Evolutionary conservation across 2,113 vertebrate species (phyloP).

Genomic region (Lipophrys pholis): DNA sequence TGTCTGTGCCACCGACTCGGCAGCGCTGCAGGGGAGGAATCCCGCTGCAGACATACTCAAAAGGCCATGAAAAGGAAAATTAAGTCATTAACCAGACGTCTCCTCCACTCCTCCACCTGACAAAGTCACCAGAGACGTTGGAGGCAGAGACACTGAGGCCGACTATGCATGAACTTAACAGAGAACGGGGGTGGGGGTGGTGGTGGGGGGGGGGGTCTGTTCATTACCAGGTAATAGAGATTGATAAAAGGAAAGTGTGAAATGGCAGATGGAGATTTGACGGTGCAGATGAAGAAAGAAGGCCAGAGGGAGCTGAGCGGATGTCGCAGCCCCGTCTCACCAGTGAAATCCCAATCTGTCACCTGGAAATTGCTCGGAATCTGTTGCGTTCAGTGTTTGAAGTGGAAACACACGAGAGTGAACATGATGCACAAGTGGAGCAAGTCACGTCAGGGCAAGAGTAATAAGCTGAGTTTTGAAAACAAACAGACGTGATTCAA

Average conservation of each 20-base stretch:
- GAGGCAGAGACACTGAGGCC: slow-evolving; percentile 3
- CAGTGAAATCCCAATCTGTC: slow-evolving; percentile 32
- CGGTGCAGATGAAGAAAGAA: slow-evolving; percentile 58
- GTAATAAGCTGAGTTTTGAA: too few species aligned
- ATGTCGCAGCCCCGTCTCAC: slow-evolving; percentile 35
- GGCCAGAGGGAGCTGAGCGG: slow-evolving; percentile 54
- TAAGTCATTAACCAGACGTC: slow-evolving; percentile 66
- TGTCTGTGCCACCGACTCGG: slow-evolving; percentile 40
- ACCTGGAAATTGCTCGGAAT: background rate
- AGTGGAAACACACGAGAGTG: background rate
- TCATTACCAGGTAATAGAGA: slow-evolving; percentile 76
- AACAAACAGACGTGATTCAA: too few species aligned
- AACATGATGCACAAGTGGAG: too few species aligned
- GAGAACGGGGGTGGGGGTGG: slow-evolving; percentile 19
- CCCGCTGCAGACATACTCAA: slow-evolving; percentile 3
- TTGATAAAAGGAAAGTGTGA: slow-evolving; percentile 71
- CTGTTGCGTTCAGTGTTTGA: slow-evolving; percentile 7
- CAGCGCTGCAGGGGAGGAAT: slow-evolving; percentile 36
- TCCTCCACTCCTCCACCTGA: slow-evolving; percentile 28
- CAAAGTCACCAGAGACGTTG: background rate
- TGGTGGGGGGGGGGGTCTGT: slow-evolving; percentile 45
- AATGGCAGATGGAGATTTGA: slow-evolving; percentile 69
- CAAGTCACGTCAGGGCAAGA: too few species aligned
- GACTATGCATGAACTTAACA: slow-evolving; percentile 70
- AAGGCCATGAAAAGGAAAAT: slow-evolving; percentile 63